Evolutionary conservation across 2,888 invertebrate genomes (phyloP).

Genomic region (Aspidiotus destructor): DNA sequence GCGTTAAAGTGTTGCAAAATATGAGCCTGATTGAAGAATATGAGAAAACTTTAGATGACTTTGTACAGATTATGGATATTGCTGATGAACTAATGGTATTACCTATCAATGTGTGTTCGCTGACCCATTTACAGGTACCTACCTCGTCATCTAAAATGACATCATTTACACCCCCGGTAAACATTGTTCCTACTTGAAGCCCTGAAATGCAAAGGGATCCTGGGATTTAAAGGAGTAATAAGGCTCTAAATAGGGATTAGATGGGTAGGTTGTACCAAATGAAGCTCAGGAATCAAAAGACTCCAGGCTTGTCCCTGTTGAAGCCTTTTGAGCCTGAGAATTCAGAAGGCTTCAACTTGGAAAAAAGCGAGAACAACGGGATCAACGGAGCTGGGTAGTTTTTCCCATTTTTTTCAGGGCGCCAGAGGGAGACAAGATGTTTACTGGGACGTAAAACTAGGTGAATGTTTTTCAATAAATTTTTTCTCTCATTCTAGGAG

Average conservation of each 20-base stretch:
- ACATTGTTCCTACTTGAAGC: too few relatives aligned
- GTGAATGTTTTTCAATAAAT: slow-evolving; percentile 13
- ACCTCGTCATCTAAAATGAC: background rate
- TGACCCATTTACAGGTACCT: slow-evolving; percentile 50
- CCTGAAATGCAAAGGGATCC: too few relatives aligned
- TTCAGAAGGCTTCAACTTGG: too few relatives aligned
- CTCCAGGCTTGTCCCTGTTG: too few relatives aligned
- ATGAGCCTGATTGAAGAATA: slow-evolving; percentile 73
- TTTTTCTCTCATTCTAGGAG: slow-evolving; percentile 34
- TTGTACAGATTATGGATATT: slow-evolving; percentile 71
- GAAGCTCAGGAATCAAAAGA: too few relatives aligned
- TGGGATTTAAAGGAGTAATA: too few relatives aligned
- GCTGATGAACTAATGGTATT: slow-evolving; percentile 72
- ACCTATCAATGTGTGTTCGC: slow-evolving; percentile 61
- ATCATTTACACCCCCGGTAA: too few relatives aligned
- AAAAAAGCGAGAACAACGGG: too few relatives aligned
- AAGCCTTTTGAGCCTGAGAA: too few relatives aligned
- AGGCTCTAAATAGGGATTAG: too few relatives aligned
- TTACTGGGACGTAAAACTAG: background rate
- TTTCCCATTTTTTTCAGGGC: background rate
- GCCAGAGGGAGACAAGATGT: background rate
- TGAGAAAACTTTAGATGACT: slow-evolving; percentile 76
- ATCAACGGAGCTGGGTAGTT: too few relatives aligned
- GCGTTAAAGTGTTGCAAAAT: slow-evolving; percentile 65
- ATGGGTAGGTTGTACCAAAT: too few relatives aligned